Evolutionary conservation across 2,113 vertebrate species (phyloP).

Genomic region (Ardeotis arabs): DNA sequence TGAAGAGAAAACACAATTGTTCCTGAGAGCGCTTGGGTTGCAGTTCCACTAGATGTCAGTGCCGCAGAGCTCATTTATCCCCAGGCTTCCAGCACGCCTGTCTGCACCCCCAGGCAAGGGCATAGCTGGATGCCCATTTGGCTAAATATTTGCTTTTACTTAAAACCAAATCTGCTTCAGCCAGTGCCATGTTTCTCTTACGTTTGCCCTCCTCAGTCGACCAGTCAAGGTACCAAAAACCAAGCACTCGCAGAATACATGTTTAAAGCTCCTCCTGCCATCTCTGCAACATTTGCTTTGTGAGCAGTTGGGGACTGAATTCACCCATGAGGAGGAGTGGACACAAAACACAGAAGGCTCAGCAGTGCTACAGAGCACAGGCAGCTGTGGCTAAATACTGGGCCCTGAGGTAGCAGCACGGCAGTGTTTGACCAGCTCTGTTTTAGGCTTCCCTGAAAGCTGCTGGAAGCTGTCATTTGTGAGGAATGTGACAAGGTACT

Average conservation of each 20-base stretch:
- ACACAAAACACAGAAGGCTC: not conserved
- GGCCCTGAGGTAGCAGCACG: not conserved
- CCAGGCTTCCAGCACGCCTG: not conserved
- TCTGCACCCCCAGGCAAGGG: not conserved
- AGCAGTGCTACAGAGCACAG: not conserved
- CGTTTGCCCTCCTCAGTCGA: not conserved
- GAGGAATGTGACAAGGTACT: not conserved
- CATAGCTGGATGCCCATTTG: not conserved
- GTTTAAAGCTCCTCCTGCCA: not conserved
- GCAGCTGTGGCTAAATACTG: not conserved
- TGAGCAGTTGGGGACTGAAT: not conserved
- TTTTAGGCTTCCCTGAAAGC: not conserved
- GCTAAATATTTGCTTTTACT: not conserved
- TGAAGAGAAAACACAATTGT: not conserved
- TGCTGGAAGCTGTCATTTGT: not conserved
- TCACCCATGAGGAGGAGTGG: not conserved
- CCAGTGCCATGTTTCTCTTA: not conserved
- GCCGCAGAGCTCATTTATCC: not conserved
- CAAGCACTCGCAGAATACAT: not conserved
- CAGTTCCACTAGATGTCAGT: constrained; percentile 72
- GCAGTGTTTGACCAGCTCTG: not conserved
- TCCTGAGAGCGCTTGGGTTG: not conserved
- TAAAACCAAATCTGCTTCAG: not conserved
- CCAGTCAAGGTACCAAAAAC: not conserved
- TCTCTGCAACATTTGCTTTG: not conserved